Base-by-base conservation (phyloP, 2,113 vertebrate genomes). In the Rousettus leschenaultii region DNA sequence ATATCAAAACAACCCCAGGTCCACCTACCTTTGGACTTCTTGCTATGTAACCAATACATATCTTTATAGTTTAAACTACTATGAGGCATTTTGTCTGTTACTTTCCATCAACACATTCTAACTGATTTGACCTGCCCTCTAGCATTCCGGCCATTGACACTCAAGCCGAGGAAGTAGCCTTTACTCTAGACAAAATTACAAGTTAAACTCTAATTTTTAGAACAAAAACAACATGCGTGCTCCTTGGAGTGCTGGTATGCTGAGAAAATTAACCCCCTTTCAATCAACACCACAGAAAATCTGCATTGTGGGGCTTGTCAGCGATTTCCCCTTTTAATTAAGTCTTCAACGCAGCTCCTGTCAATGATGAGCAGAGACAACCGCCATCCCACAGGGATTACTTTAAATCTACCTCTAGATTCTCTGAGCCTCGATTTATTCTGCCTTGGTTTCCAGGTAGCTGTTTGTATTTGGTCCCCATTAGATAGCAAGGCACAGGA, bases 131-230 rank as follows among this genome's bases (percentile, higher is more conserved):
- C 33, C 5, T 40, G 51, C 18, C 38, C 45, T 84, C 16, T 1
- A 33, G 38, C 14, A 59, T 92, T 86, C n/a, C 18, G 78, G 38
- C 7, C 65, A 21, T 28, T 45, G 78, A 68, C 65, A 12, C 48
- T 45, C 40, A 73, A 59, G 21, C 14, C 75, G 12, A 82, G 16
- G 35, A 84, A 75, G 59, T 22, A 78, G 40, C 6, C 35, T 86
- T 88, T 30, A 71, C 1, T 38, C 57, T 89, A 38, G 40, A 92
- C n/a, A 94, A 80, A 71, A 68, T 71, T 70, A 55, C 24, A 91
- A 90, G 45, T 94, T 85, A 87, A 94, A 83, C 22, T 86, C 38
- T 78, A 12, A 94, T 91, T 84, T 92, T 89, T 61, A 77, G 89
- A 94, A 75, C 3, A 48, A 61, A 95, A 87, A 38, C 35, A 88